Percentiles rank a stretch among this genome's conserved stretches.
Evolutionary conservation across 64 coral and sea anemone genomes (phyloP).

Genomic region (Trachythela sp.): DNA sequence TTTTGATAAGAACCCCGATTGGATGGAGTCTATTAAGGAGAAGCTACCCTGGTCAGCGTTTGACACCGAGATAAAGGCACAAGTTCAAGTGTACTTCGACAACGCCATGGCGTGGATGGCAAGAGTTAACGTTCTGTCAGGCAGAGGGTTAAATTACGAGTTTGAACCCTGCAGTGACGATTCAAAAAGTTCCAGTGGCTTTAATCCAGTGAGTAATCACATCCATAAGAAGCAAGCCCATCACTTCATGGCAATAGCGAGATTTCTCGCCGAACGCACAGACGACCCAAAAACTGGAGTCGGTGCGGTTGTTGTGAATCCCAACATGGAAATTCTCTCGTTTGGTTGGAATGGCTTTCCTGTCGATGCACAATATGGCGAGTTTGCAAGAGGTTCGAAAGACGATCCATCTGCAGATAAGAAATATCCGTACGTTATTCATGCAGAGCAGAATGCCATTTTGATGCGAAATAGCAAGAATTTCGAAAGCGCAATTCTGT

Average conservation of each 20-base stretch:
- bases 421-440: slow-evolving; percentile 59
- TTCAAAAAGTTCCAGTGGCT: neutral
- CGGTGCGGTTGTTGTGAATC: neutral
- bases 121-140: neutral
- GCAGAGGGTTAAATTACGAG: neutral
- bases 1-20: neutral
- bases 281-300: slow-evolving; percentile 58
- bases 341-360: neutral
- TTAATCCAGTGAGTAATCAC: neutral
- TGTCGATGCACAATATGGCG: neutral
- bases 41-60: slow-evolving; percentile 32
- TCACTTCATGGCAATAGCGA: slow-evolving; percentile 30
- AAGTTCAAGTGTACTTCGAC: neutral
- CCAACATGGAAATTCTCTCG: neutral
- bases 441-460: slow-evolving; percentile 71
- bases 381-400: neutral
- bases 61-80: neutral
- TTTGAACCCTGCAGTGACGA: neutral
- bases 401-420: neutral
- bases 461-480: slow-evolving; percentile 45
- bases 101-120: slow-evolving; percentile 19
- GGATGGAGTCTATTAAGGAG: neutral
- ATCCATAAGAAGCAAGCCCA: neutral
- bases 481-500: neutral
- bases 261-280: slow-evolving; percentile 44